Percentiles rank a stretch among this genome's conserved stretches.
These are phyloP conservation scores for Sturnus vulgaris DNA, from an alignment of 2,113 vertebrate species.

Conservation along the genomic window DNA sequence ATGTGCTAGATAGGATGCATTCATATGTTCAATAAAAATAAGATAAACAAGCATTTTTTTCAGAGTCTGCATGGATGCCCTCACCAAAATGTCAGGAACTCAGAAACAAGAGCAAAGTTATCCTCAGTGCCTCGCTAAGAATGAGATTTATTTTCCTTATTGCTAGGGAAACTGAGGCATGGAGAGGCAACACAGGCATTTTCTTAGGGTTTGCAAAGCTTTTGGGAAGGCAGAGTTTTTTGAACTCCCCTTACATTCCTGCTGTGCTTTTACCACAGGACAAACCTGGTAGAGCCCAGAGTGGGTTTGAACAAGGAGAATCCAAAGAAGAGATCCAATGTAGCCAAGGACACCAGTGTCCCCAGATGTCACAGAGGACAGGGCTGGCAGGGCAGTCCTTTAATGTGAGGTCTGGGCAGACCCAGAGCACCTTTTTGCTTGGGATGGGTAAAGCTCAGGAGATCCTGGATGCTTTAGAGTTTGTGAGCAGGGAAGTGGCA, in stretches of 20 bases:
- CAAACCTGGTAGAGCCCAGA: neutral
- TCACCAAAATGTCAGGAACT: neutral
- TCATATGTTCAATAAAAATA: conserved; percentile 56
- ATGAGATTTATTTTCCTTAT: neutral
- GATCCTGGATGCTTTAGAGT: neutral
- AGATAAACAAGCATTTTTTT: conserved; percentile 18
- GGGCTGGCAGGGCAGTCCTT: neutral
- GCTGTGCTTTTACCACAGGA: neutral
- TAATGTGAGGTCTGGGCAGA: neutral
- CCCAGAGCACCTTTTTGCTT: neutral
- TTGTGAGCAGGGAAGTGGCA: neutral
- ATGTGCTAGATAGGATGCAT: conserved; percentile 56
- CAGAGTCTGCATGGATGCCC: neutral
- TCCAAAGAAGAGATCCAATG: neutral
- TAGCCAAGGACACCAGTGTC: neutral
- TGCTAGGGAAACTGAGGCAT: neutral
- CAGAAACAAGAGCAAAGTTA: neutral
- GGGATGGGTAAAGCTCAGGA: neutral
- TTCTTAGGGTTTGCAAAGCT: neutral
- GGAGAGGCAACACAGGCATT: neutral
- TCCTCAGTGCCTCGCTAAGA: neutral
- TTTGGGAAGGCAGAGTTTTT: neutral
- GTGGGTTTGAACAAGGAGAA: neutral
- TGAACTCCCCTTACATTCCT: neutral
- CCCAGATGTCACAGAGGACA: neutral